Evolutionary conservation across 2,797 vertebrate species (phyloP), one percentile per base, ranked within the genome.

Genomic region (Gastrophryne carolinensis): DNA sequence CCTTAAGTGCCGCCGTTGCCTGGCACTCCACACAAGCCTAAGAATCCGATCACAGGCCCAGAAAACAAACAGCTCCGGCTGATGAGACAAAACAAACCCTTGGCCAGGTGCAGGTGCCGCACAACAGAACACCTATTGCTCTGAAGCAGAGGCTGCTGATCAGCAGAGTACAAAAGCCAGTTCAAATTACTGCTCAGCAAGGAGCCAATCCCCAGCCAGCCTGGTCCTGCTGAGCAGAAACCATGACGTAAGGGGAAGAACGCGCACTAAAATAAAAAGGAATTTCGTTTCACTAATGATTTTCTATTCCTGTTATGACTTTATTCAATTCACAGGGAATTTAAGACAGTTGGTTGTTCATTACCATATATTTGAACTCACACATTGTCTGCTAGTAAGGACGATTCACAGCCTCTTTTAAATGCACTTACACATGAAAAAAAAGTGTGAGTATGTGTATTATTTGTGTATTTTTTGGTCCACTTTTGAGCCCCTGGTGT

Each of bases 101-200:
- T 37, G n/a, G 0, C 64, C 58, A 41, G 81, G 21, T 52, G 78
- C 89, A 91, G 91, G 89, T 91, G 88, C 81, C 81, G 79, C 0
- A 44, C 75, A 0, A 13, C 2, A 5, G 81, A 64, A 71, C 83
- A 86, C 85, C 84, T 69, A 82, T 79, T 0, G 79, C 27, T 1
- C 79, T 5, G 32, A 86, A 4, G 79, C 52, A 58, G 50, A 80
- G 63, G 82, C 81, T 26, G 50, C 35, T 57, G 80, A 80, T 68
- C 79, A 54, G 81, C 80, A 70, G 64, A 73, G 72, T 54, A 79
- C 83, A 83, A 80, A 80, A 84, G 81, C 81, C 86, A 81, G 89
- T 86, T 91, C 87, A 63, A 84, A 88, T 91, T 89, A 90, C 91
- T 80, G 84, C 87, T 83, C 80, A 88, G 81, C 86, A 81, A 78